phyloP scores from a whole-genome alignment of 2,888 invertebrate genomes.

The Criorhina ranunculi region DNA sequence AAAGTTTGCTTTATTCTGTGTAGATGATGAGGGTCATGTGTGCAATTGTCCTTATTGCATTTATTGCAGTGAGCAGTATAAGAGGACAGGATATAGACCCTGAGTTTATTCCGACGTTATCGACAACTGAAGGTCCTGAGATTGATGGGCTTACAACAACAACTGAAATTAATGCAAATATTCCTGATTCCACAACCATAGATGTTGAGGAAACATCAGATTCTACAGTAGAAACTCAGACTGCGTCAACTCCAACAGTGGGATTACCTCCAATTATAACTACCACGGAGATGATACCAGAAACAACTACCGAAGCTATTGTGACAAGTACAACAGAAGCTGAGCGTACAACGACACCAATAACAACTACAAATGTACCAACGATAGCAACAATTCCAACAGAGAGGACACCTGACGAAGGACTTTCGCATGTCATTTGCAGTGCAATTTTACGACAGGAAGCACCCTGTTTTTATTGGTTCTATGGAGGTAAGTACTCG shows the following conservation, averaged over 20 bases:
- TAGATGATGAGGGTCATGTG: conserved; percentile 31
- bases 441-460: conserved; percentile 1
- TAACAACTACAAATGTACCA: conserved; percentile 8
- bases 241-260: conserved; percentile 6
- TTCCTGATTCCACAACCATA: background rate
- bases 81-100: conserved; percentile 55
- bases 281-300: background rate
- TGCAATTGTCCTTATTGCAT: conserved; percentile 31
- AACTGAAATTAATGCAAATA: conserved; percentile 5
- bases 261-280: background rate
- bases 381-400: background rate
- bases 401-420: background rate
- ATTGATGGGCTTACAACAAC: too few species aligned
- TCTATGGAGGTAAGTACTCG: background rate
- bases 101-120: background rate
- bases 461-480: conserved; percentile 15
- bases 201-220: conserved; percentile 3
- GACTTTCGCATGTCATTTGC: background rate
- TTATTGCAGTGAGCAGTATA: conserved; percentile 10
- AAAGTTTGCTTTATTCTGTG: conserved; percentile 6
- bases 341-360: conserved; percentile 13
- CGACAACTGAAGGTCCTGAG: conserved; percentile 31
- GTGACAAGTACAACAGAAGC: background rate
- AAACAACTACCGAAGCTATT: background rate
- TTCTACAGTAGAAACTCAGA: conserved; percentile 4